These are phyloP conservation scores for Drosophila willistoni DNA, from an alignment of 1,140 invertebrate species.

Conservation along the genomic window DNA sequence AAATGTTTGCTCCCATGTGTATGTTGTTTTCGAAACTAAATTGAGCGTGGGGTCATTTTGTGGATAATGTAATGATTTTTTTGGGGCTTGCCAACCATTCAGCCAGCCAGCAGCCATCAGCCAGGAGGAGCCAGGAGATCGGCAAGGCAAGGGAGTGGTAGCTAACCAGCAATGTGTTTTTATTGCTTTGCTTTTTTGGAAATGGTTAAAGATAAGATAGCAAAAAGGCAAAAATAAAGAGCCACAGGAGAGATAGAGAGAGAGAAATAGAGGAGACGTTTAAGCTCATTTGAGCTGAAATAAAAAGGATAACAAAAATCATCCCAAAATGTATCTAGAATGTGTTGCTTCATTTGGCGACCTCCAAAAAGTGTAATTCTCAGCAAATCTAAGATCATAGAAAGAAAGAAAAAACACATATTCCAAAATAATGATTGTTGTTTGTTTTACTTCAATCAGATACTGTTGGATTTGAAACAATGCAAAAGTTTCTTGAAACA, in stretches of 20 bases:
- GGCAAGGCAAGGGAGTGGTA: background rate
- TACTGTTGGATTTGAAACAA: too few species aligned
- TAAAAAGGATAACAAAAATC: slow-evolving; percentile 3
- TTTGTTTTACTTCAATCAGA: too few species aligned
- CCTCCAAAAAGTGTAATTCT: too few species aligned
- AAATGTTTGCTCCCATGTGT: slow-evolving; percentile 50
- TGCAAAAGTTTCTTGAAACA: too few species aligned
- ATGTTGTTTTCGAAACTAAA: slow-evolving; percentile 49
- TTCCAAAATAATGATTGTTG: too few species aligned
- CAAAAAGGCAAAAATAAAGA: slow-evolving; percentile 12
- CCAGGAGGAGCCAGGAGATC: background rate
- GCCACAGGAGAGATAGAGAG: background rate
- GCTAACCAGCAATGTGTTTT: slow-evolving; percentile 40
- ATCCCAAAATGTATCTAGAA: background rate
- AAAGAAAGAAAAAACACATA: too few species aligned
- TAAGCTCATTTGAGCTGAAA: slow-evolving; percentile 14
- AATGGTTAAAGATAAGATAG: slow-evolving; percentile 47
- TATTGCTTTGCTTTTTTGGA: slow-evolving; percentile 9
- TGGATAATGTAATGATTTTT: slow-evolving; percentile 57
- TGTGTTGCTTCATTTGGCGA: background rate
- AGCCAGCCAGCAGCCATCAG: background rate
- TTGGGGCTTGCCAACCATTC: slow-evolving; percentile 24
- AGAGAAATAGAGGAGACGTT: background rate
- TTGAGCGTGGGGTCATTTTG: slow-evolving; percentile 47
- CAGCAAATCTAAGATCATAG: too few species aligned